Base-by-base conservation (phyloP, 2,888 invertebrate species). In the Polymixis flavicincta region DNA sequence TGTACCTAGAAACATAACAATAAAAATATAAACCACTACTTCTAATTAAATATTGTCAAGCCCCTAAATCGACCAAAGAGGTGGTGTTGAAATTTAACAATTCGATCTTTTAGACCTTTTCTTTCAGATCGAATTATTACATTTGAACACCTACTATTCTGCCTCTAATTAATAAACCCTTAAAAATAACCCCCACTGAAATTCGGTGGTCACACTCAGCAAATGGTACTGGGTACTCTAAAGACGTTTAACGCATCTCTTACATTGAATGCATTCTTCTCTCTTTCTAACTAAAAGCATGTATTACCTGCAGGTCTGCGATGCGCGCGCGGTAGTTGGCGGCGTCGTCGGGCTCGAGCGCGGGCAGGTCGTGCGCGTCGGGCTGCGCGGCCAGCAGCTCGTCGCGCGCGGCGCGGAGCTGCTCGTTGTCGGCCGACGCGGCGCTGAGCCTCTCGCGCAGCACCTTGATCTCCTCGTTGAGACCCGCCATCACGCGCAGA, bases 391-490 rank as follows among this genome's bases (percentile, higher is more conserved):
- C 95, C 61, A 96, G 91, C 88, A 96, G 92, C 85, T 96, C 95
- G 89, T 96, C 96, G 54, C 96, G 91, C 78, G 94, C 93, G 72
- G 86, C 86, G 7, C 94, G 90, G 87, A 96, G 92, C 90, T 93
- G 93, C 70, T 94, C 95, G 90, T 91, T 93, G 90, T 95, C 96
- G 1, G 87, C 87, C 32, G 82, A 50, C 37, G 92, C 89, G 45
- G 91, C 87, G 28, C 84, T 67, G 8, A 96, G 89, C 0, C 96
- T 93, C 88, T 93, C 94, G 77, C 96, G 93, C 67, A 96, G 83
- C 72, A 92, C 94, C 68, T 93, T 93, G 86, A 96, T 96, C 93
- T 96, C 96, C 67, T 96, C 96, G 91, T 96, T 96, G 32, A 96
- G 92, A 0, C 96, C 96, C 57, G 92, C 93, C 96, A 96, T 96